A percentile compares a stretch with the other conserved stretches of the same genome.
These are phyloP conservation scores for Glyphotaelius pellucidus DNA, from an alignment of 2,888 invertebrate genomes.

Conservation along the genomic window DNA sequence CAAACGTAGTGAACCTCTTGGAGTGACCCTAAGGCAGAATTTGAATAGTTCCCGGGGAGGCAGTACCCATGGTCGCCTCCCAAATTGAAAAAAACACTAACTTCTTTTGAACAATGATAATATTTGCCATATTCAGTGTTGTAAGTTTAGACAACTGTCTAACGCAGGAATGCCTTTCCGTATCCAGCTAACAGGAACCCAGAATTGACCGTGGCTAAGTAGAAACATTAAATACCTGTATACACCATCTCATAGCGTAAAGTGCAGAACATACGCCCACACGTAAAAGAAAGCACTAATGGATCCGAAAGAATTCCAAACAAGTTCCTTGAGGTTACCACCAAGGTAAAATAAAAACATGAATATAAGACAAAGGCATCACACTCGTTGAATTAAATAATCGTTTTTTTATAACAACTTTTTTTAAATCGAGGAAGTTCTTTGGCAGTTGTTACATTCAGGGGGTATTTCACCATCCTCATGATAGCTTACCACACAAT, in stretches of 20 bases:
- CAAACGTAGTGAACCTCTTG: no score
- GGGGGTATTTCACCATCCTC: no score
- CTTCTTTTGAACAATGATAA: background rate
- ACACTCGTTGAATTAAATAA: background rate
- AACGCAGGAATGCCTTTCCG: background rate
- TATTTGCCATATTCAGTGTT: background rate
- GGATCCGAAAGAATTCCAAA: background rate
- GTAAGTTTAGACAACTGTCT: background rate
- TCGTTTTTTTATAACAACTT: background rate
- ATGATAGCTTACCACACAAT: no score
- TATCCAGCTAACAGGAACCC: background rate
- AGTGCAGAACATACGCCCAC: constrained; percentile 17
- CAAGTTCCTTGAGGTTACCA: background rate
- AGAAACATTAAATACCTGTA: background rate
- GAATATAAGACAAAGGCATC: background rate
- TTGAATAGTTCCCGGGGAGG: no score
- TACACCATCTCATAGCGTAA: background rate
- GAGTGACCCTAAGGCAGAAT: no score
- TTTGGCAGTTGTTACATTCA: background rate
- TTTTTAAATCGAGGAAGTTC: background rate
- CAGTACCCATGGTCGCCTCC: no score
- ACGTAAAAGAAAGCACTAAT: background rate
- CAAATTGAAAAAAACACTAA: no score
- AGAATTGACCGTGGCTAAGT: background rate
- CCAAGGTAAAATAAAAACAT: background rate